Evolutionary conservation across 1,140 invertebrate species (phyloP).

Genomic region (Artemia franciscana): DNA sequence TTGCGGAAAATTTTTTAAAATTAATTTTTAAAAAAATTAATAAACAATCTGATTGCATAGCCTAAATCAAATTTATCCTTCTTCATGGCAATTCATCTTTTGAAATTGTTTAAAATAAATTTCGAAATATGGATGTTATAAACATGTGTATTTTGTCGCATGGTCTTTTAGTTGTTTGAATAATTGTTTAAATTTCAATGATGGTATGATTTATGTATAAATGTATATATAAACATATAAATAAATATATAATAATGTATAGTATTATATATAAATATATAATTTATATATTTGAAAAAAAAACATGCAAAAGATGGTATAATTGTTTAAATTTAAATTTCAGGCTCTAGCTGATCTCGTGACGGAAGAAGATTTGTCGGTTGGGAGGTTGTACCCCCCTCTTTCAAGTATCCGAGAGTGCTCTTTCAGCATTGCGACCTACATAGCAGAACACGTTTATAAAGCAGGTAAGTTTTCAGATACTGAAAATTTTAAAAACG

Average conservation of each 20-base stretch:
- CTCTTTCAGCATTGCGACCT: constrained; percentile 62
- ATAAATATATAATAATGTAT: constrained; percentile 4
- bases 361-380: constrained; percentile 46
- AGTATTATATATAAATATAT: constrained; percentile 2
- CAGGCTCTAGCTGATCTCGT: constrained; percentile 64
- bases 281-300: constrained; percentile 12
- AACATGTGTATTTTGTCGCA: no score
- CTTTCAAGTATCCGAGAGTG: constrained; percentile 64
- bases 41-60: no score
- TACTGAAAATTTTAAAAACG: no score
- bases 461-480: constrained; percentile 40
- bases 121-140: no score
- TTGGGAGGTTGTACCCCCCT: constrained; percentile 85
- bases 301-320: no score
- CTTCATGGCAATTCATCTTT: no score
- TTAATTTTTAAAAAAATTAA: no score
- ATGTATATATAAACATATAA: constrained; percentile 2
- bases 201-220: neutral
- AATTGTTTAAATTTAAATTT: constrained; percentile 9
- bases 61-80: no score
- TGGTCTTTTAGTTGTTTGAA: no score
- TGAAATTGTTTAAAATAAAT: no score
- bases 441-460: constrained; percentile 71
- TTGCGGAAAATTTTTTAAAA: no score
- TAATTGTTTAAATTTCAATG: neutral